Conservation (phyloP, 2,797 vertebrate species). For the Eleutherodactylus coqui region DNA sequence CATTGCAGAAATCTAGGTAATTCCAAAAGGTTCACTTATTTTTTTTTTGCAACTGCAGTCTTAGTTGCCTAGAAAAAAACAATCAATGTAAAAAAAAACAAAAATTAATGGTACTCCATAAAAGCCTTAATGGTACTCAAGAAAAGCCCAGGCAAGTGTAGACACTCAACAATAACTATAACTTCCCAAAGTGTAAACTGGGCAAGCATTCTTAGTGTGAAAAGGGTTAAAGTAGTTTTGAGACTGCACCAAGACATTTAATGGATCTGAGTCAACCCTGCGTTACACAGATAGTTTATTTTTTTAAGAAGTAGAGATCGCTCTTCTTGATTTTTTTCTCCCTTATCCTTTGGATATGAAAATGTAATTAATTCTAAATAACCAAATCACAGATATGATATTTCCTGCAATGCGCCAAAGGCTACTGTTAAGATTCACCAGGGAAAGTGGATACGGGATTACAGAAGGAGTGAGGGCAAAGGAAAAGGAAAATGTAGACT, state of each 20-base stretch:
- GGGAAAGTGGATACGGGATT: not conserved
- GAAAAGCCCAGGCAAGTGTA: too few relatives aligned
- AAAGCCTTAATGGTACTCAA: too few relatives aligned
- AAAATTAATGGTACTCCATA: too few relatives aligned
- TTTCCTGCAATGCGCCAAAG: constrained; percentile 8
- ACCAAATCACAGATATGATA: not conserved
- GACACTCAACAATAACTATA: too few relatives aligned
- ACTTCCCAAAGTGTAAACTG: not conserved
- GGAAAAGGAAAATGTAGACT: not conserved
- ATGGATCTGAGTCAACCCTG: not conserved
- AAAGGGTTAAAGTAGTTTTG: not conserved
- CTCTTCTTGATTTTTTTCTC: constrained; percentile 13
- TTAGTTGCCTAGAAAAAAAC: too few relatives aligned
- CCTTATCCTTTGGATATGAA: constrained; percentile 8
- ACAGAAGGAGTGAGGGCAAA: not conserved
- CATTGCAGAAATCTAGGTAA: too few relatives aligned
- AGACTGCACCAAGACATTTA: not conserved
- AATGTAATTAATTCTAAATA: constrained; percentile 26
- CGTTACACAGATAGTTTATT: not conserved
- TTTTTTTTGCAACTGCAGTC: too few relatives aligned
- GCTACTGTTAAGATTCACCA: not conserved
- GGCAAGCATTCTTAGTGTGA: not conserved
- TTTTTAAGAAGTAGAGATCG: not conserved
- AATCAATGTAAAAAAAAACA: too few relatives aligned
- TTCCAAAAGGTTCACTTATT: too few relatives aligned